A percentile compares a stretch with the other conserved stretches of the same genome.
Conservation (phyloP, 2,888 invertebrate species). For the Heliconius ismenius region DNA sequence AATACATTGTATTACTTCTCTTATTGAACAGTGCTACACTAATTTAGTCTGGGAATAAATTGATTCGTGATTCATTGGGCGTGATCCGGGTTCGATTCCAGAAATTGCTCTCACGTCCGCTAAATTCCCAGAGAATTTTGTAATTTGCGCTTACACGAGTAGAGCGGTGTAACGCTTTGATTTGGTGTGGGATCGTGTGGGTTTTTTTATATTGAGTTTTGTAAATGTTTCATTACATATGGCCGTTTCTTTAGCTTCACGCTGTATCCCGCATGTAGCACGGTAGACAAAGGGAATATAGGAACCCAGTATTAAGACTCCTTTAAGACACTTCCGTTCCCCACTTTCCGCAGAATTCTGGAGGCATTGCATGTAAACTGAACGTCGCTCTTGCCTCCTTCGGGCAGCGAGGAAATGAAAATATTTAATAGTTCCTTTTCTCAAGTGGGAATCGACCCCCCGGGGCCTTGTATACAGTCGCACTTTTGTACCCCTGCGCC, state of each 20-base stretch:
- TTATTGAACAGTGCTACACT: background rate
- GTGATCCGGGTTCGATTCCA: slow-evolving; percentile 61
- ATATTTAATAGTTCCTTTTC: no score
- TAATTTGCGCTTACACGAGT: slow-evolving; percentile 23
- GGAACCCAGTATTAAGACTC: no score
- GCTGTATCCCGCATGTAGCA: no score
- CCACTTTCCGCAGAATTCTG: no score
- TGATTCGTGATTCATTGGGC: slow-evolving; percentile 64
- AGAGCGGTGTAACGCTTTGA: slow-evolving; percentile 11
- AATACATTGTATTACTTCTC: background rate
- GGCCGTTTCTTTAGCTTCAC: background rate
- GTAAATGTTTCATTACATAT: background rate
- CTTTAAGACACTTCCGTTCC: no score
- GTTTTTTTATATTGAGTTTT: background rate
- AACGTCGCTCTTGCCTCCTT: no score
- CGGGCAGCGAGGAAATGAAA: no score
- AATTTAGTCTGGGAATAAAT: slow-evolving; percentile 50
- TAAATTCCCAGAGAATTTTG: slow-evolving; percentile 40
- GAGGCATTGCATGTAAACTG: no score
- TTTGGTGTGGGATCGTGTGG: background rate
- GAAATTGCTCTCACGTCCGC: slow-evolving; percentile 44
- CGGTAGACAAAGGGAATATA: no score
- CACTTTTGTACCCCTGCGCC: no score
- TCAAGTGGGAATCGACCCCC: no score
- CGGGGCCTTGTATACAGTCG: no score